Conservation (phyloP, 1,140 invertebrate species). For the Metaphire vulgaris region DNA sequence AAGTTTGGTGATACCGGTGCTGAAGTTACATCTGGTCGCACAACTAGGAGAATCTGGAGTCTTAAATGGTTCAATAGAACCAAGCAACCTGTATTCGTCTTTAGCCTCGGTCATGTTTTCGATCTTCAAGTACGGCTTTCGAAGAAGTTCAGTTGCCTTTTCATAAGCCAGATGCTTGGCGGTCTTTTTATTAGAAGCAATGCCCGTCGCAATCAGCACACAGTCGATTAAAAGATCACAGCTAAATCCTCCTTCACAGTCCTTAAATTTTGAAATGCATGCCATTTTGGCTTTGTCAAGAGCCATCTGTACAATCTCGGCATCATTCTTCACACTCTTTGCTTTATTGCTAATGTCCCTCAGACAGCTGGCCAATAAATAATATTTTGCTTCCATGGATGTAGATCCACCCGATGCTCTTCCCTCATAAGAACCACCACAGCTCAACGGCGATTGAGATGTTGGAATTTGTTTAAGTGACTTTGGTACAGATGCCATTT, state of each 20-base stretch:
- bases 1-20: not conserved
- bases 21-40: not conserved
- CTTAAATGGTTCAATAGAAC: slow-evolving; percentile 28
- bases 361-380: not conserved
- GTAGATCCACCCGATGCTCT: not conserved
- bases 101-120: slow-evolving; percentile 28
- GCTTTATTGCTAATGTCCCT: not conserved
- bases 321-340: slow-evolving; percentile 10
- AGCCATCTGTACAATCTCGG: slow-evolving; percentile 32
- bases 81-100: slow-evolving; percentile 32
- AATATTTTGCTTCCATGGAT: not conserved
- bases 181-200: slow-evolving; percentile 33
- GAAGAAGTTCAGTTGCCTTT: slow-evolving; percentile 35
- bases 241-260: slow-evolving; percentile 23
- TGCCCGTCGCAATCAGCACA: slow-evolving; percentile 31
- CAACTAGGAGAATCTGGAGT: not conserved
- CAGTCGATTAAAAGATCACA: slow-evolving; percentile 35
- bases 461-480: too few species aligned
- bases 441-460: too few species aligned
- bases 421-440: too few species aligned
- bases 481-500: too few species aligned
- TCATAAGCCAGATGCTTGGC: slow-evolving; percentile 40
- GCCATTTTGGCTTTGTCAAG: slow-evolving; percentile 33
- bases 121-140: slow-evolving; percentile 33
- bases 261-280: slow-evolving; percentile 1